Percentiles rank a stretch among this genome's conserved stretches.
Evolutionary conservation across 2,113 vertebrate species (phyloP).

Genomic region (Eclectus roratus): DNA sequence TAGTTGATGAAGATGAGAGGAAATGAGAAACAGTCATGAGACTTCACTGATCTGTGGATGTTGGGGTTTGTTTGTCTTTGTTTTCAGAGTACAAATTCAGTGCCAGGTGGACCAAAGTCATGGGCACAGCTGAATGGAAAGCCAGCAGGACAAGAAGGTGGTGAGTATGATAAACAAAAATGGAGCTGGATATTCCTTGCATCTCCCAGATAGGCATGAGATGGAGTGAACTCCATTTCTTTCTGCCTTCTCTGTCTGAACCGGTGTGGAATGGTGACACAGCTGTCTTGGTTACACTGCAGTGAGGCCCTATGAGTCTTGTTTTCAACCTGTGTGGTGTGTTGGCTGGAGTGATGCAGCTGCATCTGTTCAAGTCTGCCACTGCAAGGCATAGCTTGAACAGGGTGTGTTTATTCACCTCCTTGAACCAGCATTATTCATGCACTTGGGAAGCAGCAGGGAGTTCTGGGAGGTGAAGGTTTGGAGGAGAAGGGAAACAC

Average conservation of each 20-base stretch:
- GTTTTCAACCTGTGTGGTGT: not conserved
- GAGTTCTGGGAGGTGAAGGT: not conserved
- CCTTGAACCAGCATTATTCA: not conserved
- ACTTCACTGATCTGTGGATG: not conserved
- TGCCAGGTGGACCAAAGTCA: slow-evolving; percentile 98
- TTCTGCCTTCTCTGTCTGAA: not conserved
- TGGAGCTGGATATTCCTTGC: not conserved
- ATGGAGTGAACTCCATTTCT: not conserved
- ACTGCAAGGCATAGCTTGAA: not conserved
- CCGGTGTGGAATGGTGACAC: not conserved
- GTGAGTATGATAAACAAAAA: slow-evolving; percentile 70
- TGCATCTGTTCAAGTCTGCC: not conserved
- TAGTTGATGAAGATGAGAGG: not conserved
- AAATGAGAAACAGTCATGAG: not conserved
- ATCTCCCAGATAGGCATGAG: not conserved
- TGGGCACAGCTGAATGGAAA: slow-evolving; percentile 99
- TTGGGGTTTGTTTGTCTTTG: not conserved
- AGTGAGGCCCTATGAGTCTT: not conserved
- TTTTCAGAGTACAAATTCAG: slow-evolving; percentile 91
- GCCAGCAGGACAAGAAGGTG: slow-evolving; percentile 96
- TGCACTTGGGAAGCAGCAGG: not conserved
- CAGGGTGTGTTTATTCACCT: not conserved
- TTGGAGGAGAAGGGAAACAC: not conserved
- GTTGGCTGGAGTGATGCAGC: not conserved
- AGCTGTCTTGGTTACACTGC: not conserved